Evolutionary conservation across 2,888 invertebrate species (phyloP), one percentile per base, ranked within the genome.

Genomic region (Sisyra nigra): DNA sequence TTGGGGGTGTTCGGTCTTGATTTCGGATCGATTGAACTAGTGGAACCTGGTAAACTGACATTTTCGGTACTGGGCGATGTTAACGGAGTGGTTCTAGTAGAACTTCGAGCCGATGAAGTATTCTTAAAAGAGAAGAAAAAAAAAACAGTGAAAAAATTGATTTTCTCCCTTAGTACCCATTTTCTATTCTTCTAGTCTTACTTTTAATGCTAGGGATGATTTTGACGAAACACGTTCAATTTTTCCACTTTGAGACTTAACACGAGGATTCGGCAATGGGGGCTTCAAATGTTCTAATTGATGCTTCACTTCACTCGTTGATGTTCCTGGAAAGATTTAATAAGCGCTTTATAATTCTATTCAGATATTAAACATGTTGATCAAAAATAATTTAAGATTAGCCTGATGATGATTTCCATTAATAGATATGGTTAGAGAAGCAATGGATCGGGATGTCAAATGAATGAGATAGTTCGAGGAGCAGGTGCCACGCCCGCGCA

Each of bases 221-320:
- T 34, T 41, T 24, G 40, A 40, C 7, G 40, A 31, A 14, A 24
- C 34, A 13, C 33, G 17, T 48, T 52, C 44, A 9, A 36, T 45
- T 44, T 46, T 46, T 33, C 45, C 45, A 37, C 18, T 37, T 9
- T 62, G 60, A 51, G 63, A 62, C 45, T 68, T 63, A 50, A 58
- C 62, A 45, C 62, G 55, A 38, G 59, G 51, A 53, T 61, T 63
- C 29, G 66, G 66, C 47, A 69, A 54, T 45, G 71, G 71, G 48
- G 71, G 71, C 57, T 66, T 66, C 39, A 61, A 63, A 49, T 63
- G 61, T 47, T 61, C 62, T 43, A 60, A 52, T 3, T 24, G 24
- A 24, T 51, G 53, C 24, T 53, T 49, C 32, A 41, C 30, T 14
- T 45, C 46, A 30, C 33, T 44, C 29, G 24, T 41, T 8, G 37